A percentile compares a stretch with the other conserved stretches of the same genome.
Evolutionary conservation across 37 sponge, comb jelly and placozoan species (phyloP).

Genomic region (Halichondria panicea): DNA sequence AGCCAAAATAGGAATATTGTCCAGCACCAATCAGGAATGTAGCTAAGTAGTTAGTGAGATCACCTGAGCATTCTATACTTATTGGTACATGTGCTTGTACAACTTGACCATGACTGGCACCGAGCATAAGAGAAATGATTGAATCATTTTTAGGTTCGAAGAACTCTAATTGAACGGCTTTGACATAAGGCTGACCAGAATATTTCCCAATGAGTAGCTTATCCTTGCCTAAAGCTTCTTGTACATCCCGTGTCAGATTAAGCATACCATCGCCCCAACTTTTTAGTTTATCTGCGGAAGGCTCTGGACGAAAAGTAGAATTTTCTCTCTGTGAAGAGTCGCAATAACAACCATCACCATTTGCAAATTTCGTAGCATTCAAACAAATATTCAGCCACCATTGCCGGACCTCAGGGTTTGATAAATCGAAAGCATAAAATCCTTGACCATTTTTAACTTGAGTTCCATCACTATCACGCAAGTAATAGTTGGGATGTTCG

Average conservation of each 20-base stretch:
- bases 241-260: slow-evolving; percentile 29
- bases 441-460: slow-evolving; percentile 6
- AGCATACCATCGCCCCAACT: slow-evolving; percentile 29
- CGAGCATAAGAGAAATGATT: slow-evolving; percentile 17
- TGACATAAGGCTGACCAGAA: slow-evolving; percentile 35
- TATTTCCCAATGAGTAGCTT: slow-evolving; percentile 27
- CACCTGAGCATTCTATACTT: slow-evolving; percentile 1
- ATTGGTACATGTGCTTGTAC: slow-evolving; percentile 48
- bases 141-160: slow-evolving; percentile 31
- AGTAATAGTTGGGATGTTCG: slow-evolving; percentile 9
- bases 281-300: slow-evolving; percentile 14
- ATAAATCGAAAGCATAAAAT: slow-evolving; percentile 17
- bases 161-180: slow-evolving; percentile 48
- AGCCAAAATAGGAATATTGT: slow-evolving; percentile 35
- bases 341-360: slow-evolving; percentile 55
- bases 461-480: slow-evolving; percentile 5
- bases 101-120: slow-evolving; percentile 17
- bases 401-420: slow-evolving; percentile 23
- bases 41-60: slow-evolving; percentile 41
- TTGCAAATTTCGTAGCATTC: slow-evolving; percentile 39
- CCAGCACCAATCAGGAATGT: slow-evolving; percentile 63
- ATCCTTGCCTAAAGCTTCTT: slow-evolving; percentile 27
- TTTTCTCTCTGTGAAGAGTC: slow-evolving; percentile 37
- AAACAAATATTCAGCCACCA: slow-evolving; percentile 31
- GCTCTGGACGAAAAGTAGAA: slow-evolving; percentile 4